Conservation (phyloP, 2,113 vertebrate species). For the Oncorhynchus tshawytscha region DNA sequence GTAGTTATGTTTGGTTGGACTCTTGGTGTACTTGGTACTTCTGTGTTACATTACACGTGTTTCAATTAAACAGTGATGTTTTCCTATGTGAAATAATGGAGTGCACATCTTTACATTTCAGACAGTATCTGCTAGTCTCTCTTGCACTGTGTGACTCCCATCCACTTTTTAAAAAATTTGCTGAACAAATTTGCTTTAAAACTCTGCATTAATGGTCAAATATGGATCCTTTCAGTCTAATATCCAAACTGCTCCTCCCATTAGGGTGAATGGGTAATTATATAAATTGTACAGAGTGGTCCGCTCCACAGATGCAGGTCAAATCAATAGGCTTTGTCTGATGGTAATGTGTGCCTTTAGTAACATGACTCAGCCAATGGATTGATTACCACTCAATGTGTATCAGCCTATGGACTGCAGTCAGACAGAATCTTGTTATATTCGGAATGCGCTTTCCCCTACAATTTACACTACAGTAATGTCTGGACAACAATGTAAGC, state of each 20-base stretch:
- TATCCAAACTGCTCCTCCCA: constrained; percentile 30
- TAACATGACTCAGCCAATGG: constrained; percentile 43
- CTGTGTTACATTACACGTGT: too few relatives aligned
- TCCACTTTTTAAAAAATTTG: too few relatives aligned
- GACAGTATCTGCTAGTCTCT: too few relatives aligned
- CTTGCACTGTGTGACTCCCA: too few relatives aligned
- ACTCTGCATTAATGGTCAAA: too few relatives aligned
- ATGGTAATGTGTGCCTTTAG: constrained; percentile 47
- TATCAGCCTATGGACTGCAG: constrained; percentile 28
- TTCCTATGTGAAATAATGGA: too few relatives aligned
- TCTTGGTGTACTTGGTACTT: too few relatives aligned
- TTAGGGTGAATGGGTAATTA: constrained; percentile 30
- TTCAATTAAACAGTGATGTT: too few relatives aligned
- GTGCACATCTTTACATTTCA: too few relatives aligned
- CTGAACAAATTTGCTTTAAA: too few relatives aligned
- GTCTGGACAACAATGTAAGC: too few relatives aligned
- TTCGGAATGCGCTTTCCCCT: background rate
- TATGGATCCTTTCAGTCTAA: constrained; percentile 11
- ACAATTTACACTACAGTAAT: background rate
- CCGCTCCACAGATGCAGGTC: constrained; percentile 30
- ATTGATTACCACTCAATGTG: constrained; percentile 39
- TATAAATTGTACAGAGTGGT: constrained; percentile 38
- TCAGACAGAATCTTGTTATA: constrained; percentile 11
- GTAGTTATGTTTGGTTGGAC: too few relatives aligned
- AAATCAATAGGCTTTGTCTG: constrained; percentile 48